Evolutionary conservation across 2,888 invertebrate genomes (phyloP), one percentile per base, ranked within the genome.

Genomic region (Julus scandinavius): DNA sequence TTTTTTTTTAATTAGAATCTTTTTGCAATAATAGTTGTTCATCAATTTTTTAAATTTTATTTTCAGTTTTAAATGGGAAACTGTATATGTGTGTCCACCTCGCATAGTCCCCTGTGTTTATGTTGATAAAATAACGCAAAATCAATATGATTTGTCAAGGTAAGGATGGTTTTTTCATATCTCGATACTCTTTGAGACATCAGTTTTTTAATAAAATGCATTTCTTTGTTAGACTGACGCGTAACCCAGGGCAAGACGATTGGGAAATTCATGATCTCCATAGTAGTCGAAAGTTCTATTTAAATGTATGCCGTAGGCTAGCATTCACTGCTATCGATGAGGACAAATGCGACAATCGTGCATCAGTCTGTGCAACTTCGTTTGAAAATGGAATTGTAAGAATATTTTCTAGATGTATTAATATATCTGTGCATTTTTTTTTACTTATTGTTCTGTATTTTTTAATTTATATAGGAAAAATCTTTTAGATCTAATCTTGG

Each of bases 11-110:
- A n/a, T n/a, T n/a, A n/a, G n/a, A n/a, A n/a, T n/a, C 11, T 63
- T 87, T 63, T 87, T 15, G 29, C 86, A 38, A 29, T 88, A 58
- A 58, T 49, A 49, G 29, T 80, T 72, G 17, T 87, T 86, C 87
- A 20, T 15, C 40, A 72, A 17, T 87, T 87, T 83, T 15, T n/a
- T 63, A 54, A 7, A 54, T 17, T 17, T 63, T 63, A 63, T 63
- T 63, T 63, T 63, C n/a, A 89, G 89, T 54, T 89, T 89, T 72
- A 88, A 88, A 83, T 89, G 89, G 89, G 85, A 86, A 49, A 89
- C 89, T n/a, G 63, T 86, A 20, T 83, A 58, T 11, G 89, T 49
- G 4, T 89, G 89, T 80, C 87, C 87, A 29, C 83, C 40, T 15
- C 40, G 54, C 41, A 72, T 88, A 1, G 38, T 88, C 80, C 58